phyloP scores from a whole-genome alignment of 2,888 invertebrate genomes.

The Limnephilus lunatus region DNA sequence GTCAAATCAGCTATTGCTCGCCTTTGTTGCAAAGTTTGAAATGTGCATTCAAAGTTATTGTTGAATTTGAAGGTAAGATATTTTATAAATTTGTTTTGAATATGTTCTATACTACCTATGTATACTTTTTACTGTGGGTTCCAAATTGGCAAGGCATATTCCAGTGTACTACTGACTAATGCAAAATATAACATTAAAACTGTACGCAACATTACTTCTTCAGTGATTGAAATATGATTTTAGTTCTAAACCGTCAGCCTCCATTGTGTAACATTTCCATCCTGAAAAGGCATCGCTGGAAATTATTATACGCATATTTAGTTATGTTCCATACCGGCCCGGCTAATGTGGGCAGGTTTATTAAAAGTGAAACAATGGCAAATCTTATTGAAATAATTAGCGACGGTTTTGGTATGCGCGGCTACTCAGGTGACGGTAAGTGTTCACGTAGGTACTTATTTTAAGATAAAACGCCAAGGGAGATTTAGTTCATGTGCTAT shows the following conservation, averaged over 20 bases:
- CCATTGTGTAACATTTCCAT: neutral
- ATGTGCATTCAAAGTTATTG: too few species aligned
- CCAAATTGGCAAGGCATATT: too few species aligned
- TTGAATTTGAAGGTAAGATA: too few species aligned
- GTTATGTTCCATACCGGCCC: neutral
- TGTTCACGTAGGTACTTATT: neutral
- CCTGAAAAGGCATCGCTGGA: neutral
- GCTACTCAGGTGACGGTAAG: neutral
- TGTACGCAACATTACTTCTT: too few species aligned
- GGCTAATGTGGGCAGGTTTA: conserved; percentile 9
- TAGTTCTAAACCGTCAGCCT: neutral
- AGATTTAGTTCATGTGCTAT: neutral
- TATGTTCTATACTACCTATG: too few species aligned
- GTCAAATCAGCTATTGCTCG: too few species aligned
- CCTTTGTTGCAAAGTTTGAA: too few species aligned
- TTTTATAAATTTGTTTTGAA: too few species aligned
- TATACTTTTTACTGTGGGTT: too few species aligned
- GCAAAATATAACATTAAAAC: too few species aligned
- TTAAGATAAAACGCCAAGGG: neutral
- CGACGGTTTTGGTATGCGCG: neutral
- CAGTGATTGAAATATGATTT: neutral
- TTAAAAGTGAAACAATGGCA: conserved; percentile 45
- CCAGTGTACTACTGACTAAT: too few species aligned
- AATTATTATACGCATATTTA: neutral
- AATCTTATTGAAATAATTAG: conserved; percentile 48